These are phyloP conservation scores for Arctia plantaginis DNA, from an alignment of 2,888 invertebrate species.

Conservation along the genomic window DNA sequence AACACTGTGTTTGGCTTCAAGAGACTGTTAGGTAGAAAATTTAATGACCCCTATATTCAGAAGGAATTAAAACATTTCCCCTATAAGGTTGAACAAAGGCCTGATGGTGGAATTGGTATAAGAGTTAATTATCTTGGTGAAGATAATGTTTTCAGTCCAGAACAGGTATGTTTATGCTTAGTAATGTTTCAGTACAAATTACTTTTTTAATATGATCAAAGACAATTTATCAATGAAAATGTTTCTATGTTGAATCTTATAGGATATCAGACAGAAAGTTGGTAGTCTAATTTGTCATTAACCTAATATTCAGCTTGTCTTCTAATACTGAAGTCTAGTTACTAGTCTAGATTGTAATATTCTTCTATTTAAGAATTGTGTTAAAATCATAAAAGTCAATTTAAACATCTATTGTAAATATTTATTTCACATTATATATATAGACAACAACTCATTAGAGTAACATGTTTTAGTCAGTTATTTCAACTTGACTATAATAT, in stretches of 20 bases:
- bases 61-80: slow-evolving; percentile 93
- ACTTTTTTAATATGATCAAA: neutral
- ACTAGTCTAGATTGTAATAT: neutral
- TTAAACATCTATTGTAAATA: neutral
- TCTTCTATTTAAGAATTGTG: neutral
- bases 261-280: neutral
- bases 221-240: no score
- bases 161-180: slow-evolving; percentile 87
- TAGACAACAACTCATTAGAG: no score
- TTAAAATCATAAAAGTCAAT: neutral
- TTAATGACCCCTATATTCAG: slow-evolving; percentile 95
- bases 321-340: no score
- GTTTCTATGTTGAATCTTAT: neutral
- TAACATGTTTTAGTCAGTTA: no score
- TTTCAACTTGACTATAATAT: no score
- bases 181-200: neutral
- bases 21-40: slow-evolving; percentile 96
- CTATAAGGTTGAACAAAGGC: slow-evolving; percentile 91
- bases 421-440: neutral
- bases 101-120: slow-evolving; percentile 94
- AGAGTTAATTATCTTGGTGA: slow-evolving; percentile 96
- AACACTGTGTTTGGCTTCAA: slow-evolving; percentile 98
- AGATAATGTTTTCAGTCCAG: slow-evolving; percentile 94
- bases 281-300: no score
- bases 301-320: no score